phyloP scores from a whole-genome alignment of 2,888 invertebrate species.

The Parnassius mnemosyne region DNA sequence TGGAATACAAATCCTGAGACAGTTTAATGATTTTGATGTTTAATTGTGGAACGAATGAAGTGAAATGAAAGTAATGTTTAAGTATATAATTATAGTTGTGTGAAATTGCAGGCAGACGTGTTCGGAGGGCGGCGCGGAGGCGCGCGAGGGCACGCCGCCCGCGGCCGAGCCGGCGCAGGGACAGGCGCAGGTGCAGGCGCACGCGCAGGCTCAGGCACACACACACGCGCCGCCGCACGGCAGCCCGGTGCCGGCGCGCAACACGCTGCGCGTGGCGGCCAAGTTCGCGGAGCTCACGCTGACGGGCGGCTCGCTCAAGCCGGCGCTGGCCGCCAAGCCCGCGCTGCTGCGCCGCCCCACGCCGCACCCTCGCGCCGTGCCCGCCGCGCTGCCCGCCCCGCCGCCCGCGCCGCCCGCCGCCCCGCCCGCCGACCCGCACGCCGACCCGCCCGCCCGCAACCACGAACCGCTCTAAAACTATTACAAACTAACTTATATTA shows the following conservation, averaged over 20 bases:
- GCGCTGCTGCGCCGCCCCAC: conserved; percentile 80
- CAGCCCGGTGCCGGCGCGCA: conserved; percentile 74
- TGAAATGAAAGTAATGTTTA: too few species aligned
- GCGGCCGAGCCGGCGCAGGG: conserved; percentile 3
- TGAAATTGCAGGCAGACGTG: conserved; percentile 29
- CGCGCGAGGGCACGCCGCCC: conserved; percentile 11
- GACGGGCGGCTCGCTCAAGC: conserved; percentile 84
- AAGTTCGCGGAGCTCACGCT: conserved; percentile 84
- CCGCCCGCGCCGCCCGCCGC: conserved; percentile 7
- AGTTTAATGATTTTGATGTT: too few species aligned
- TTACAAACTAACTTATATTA: too few species aligned
- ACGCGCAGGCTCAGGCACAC: neutral
- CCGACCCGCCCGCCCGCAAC: too few species aligned
- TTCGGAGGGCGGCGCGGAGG: conserved; percentile 33
- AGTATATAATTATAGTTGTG: too few species aligned
- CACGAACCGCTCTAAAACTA: too few species aligned
- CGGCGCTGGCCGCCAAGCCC: conserved; percentile 90
- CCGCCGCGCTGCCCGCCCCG: conserved; percentile 12
- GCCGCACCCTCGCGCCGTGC: conserved; percentile 17
- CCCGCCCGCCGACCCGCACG: conserved; percentile 13
- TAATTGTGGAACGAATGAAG: too few species aligned
- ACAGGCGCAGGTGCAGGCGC: too few species aligned
- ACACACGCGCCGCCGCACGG: conserved; percentile 60
- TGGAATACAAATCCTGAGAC: too few species aligned
- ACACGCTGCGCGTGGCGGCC: conserved; percentile 82